Conservation (phyloP, 92 coral and sea anemone genomes). For the Epizoanthus fatuus region DNA sequence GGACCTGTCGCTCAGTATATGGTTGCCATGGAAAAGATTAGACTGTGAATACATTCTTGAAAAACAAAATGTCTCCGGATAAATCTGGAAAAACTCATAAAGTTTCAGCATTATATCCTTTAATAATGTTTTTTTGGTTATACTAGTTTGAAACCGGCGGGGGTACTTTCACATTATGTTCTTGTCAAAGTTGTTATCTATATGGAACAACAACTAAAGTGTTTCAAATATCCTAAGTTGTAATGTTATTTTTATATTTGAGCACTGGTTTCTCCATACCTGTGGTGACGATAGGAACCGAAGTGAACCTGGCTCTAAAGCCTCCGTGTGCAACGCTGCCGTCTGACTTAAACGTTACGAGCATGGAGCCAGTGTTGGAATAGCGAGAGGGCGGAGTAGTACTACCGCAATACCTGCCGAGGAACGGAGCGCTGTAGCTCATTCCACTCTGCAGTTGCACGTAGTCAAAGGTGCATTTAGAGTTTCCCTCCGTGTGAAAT, state of each 20-base stretch:
- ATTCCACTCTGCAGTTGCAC: slow-evolving; percentile 20
- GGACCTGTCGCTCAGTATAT: too few relatives aligned
- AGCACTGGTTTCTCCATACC: neutral
- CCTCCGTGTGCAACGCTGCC: slow-evolving; percentile 20
- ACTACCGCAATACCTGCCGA: slow-evolving; percentile 14
- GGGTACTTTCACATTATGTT: too few relatives aligned
- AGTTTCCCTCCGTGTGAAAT: slow-evolving; percentile 13
- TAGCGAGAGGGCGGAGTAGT: slow-evolving; percentile 6
- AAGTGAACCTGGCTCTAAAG: slow-evolving; percentile 7
- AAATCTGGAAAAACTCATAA: too few relatives aligned
- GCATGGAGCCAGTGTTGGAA: slow-evolving; percentile 25
- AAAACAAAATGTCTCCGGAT: too few relatives aligned
- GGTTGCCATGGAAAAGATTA: too few relatives aligned
- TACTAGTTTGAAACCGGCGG: too few relatives aligned
- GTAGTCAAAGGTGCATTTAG: slow-evolving; percentile 7
- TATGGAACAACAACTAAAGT: too few relatives aligned
- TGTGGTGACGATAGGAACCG: neutral
- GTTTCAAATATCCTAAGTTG: neutral
- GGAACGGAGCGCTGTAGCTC: slow-evolving; percentile 19
- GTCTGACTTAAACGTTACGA: slow-evolving; percentile 12
- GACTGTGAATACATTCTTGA: too few relatives aligned
- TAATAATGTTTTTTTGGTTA: too few relatives aligned
- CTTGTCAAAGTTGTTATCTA: too few relatives aligned
- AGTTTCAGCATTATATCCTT: too few relatives aligned
- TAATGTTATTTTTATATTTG: neutral